Evolutionary conservation across 2,888 invertebrate species (phyloP).

Genomic region (Iphiclides podalirius): DNA sequence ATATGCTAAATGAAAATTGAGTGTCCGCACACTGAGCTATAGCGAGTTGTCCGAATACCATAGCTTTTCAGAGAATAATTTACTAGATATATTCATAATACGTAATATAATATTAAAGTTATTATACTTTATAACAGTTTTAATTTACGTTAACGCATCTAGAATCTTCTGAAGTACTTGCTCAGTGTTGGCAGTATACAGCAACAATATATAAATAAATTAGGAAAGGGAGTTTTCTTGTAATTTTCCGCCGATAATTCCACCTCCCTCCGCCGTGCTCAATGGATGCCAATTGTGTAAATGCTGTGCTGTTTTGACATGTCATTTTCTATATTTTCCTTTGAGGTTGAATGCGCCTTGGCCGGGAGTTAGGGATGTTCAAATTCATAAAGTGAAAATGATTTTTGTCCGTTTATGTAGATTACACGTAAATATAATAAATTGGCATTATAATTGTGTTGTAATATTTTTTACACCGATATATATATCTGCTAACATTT

Average conservation of each 20-base stretch:
- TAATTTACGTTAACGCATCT: constrained; percentile 39
- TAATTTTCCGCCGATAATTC: constrained; percentile 61
- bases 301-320: constrained; percentile 56
- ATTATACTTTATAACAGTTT: too few relatives aligned
- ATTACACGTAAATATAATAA: too few relatives aligned
- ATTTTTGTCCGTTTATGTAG: too few relatives aligned
- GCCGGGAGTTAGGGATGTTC: constrained; percentile 19
- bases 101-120: too few relatives aligned
- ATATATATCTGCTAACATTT: too few relatives aligned
- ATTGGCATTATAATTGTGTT: too few relatives aligned
- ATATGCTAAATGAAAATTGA: too few relatives aligned
- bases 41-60: too few relatives aligned
- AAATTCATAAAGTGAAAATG: not conserved
- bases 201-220: constrained; percentile 32
- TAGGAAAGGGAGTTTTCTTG: constrained; percentile 53
- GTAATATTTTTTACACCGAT: too few relatives aligned
- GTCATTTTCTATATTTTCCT: constrained; percentile 34
- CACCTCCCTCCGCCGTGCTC: constrained; percentile 43
- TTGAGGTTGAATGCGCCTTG: constrained; percentile 26
- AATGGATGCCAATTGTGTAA: constrained; percentile 62
- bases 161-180: not conserved
- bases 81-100: too few relatives aligned
- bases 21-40: too few relatives aligned
- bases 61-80: too few relatives aligned
- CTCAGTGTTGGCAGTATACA: constrained; percentile 8